Evolutionary conservation across 2,113 vertebrate genomes (phyloP).

Genomic region (Cercocebus atys): DNA sequence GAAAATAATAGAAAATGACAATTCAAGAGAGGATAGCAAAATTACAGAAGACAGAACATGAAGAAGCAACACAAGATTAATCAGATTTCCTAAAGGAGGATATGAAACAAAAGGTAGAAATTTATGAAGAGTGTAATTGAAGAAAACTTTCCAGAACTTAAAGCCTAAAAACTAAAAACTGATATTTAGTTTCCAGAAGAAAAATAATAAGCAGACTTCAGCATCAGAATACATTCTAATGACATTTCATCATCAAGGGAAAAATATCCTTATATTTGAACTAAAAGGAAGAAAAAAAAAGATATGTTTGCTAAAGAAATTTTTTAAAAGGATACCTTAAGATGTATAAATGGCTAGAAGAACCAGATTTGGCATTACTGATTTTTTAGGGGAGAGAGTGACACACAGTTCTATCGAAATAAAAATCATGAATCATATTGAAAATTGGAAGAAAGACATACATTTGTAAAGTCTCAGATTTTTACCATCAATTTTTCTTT

Average conservation of each 20-base stretch:
- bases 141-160: slow-evolving; percentile 1
- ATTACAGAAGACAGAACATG: neutral
- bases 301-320: neutral
- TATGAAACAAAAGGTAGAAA: neutral
- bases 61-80: neutral
- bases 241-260: neutral
- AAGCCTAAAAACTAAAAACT: neutral
- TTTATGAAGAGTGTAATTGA: neutral
- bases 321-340: neutral
- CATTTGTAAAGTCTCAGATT: neutral
- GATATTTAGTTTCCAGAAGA: neutral
- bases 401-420: neutral
- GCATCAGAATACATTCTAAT: neutral
- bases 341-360: neutral
- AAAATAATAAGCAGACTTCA: neutral
- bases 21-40: neutral
- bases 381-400: neutral
- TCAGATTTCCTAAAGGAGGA: neutral
- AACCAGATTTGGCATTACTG: neutral
- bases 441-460: neutral
- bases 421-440: neutral
- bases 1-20: slow-evolving; percentile 26
- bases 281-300: neutral
- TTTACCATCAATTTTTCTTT: neutral
- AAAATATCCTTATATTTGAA: neutral